A percentile compares a stretch with the other conserved stretches of the same genome.
phyloP scores from a whole-genome alignment of 2,113 vertebrate species.

The Zootoca vivipara region DNA sequence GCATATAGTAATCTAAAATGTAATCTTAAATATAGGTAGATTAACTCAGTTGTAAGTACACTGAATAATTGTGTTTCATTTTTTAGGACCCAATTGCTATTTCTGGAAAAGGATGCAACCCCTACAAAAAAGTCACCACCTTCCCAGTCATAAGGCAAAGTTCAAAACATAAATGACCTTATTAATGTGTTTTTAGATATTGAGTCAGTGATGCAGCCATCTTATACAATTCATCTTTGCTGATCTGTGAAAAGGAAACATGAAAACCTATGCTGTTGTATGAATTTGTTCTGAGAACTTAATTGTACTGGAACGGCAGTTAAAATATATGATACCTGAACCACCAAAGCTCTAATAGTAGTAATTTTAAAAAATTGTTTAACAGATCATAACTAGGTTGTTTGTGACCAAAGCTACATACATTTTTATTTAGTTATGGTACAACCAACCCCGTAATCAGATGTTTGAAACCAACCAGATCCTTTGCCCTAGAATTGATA shows the following conservation, averaged over 20 bases:
- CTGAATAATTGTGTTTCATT: conserved; percentile 1
- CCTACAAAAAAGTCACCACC: neutral
- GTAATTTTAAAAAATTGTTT: neutral
- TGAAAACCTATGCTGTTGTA: neutral
- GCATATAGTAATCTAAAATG: neutral
- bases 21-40: neutral
- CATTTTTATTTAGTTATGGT: neutral
- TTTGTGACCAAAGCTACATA: neutral
- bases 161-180: neutral
- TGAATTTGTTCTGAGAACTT: neutral
- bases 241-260: neutral
- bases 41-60: neutral
- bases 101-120: conserved; percentile 13
- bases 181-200: neutral
- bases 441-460: neutral
- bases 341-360: neutral
- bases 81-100: conserved; percentile 5
- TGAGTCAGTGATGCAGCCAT: neutral
- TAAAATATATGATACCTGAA: conserved; percentile 15
- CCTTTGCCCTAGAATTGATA: neutral
- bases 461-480: neutral
- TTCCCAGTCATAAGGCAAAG: neutral
- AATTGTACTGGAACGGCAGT: neutral
- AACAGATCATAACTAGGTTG: neutral
- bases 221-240: neutral